A percentile compares a stretch with the other conserved stretches of the same genome.
Conservation (phyloP, 2,113 vertebrate genomes). For the Uropsilus gracilis region DNA sequence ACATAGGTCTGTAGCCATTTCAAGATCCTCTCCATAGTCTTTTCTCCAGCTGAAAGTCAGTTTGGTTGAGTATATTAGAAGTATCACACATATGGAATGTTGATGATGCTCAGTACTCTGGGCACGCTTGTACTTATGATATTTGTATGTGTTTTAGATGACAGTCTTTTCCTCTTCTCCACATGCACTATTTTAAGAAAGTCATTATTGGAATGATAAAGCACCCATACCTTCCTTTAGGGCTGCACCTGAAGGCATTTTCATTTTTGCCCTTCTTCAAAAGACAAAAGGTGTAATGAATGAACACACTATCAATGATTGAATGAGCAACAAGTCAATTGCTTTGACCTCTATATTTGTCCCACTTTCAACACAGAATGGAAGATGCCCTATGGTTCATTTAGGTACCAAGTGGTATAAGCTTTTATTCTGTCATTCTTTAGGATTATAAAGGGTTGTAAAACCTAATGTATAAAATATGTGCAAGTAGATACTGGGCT, state of each 20-base stretch:
- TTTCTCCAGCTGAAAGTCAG: background rate
- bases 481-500: constrained; percentile 26
- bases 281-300: constrained; percentile 80
- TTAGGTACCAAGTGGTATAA: constrained; percentile 58
- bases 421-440: constrained; percentile 55
- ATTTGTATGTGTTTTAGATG: constrained; percentile 23
- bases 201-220: constrained; percentile 62
- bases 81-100: background rate
- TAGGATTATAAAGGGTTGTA: constrained; percentile 60
- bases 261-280: constrained; percentile 63
- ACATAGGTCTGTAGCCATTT: background rate
- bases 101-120: background rate
- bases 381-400: constrained; percentile 68
- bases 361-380: constrained; percentile 72
- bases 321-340: constrained; percentile 71
- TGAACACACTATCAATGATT: constrained; percentile 68
- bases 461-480: constrained; percentile 49
- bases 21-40: background rate
- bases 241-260: constrained; percentile 64
- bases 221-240: constrained; percentile 64
- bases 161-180: background rate
- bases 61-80: background rate
- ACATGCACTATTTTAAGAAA: constrained; percentile 62
- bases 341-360: constrained; percentile 76
- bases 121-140: background rate